These are phyloP conservation scores for Myotis davidii DNA, from an alignment of 2,113 vertebrate genomes.

Conservation along the genomic window DNA sequence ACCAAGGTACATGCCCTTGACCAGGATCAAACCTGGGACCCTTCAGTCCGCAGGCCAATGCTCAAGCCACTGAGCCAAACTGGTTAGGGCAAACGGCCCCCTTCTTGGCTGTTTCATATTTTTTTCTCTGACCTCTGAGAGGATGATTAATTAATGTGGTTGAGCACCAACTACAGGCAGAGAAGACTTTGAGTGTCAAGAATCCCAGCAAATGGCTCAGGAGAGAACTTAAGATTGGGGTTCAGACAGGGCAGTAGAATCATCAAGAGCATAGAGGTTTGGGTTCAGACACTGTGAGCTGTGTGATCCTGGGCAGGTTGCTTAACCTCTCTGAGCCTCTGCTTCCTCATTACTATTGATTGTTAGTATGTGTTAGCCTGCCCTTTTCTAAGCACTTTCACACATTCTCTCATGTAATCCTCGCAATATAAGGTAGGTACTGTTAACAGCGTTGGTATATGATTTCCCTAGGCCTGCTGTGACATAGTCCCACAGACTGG, in stretches of 20 bases:
- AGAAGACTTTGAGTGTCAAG: neutral
- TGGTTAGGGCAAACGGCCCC: neutral
- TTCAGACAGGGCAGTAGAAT: neutral
- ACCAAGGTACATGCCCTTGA: no score
- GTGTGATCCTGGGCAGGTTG: neutral
- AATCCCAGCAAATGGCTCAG: neutral
- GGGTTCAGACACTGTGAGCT: neutral
- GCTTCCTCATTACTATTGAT: neutral
- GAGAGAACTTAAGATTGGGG: fast-evolving
- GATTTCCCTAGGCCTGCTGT: neutral
- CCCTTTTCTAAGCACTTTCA: neutral
- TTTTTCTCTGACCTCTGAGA: neutral
- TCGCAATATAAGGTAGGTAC: neutral
- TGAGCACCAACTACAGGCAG: neutral
- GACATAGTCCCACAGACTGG: neutral
- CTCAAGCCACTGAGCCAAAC: no score
- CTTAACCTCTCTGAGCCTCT: neutral
- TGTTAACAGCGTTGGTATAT: neutral
- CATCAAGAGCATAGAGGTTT: fast-evolving
- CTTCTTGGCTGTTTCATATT: neutral
- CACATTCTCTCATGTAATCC: no score
- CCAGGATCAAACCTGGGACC: no score
- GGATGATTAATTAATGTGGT: neutral
- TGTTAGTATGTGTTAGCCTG: neutral
- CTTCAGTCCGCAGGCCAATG: no score